A percentile compares a stretch with the other conserved stretches of the same genome.
phyloP scores from a whole-genome alignment of 64 coral and sea anemone genomes.

The Cladopsammia gracilis region DNA sequence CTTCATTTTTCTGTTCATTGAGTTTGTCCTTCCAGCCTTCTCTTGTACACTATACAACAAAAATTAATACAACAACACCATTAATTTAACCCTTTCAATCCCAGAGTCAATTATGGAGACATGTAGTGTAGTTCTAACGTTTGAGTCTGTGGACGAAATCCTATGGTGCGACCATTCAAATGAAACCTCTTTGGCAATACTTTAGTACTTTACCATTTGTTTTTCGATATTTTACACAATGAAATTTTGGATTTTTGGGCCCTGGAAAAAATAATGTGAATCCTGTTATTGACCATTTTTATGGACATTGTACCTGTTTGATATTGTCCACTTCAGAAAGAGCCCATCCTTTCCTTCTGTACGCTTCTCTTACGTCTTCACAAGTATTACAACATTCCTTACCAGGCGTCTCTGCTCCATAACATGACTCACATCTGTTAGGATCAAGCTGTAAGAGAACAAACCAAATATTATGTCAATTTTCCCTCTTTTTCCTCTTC shows the following conservation, averaged over 20 bases:
- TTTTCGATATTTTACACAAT: no score
- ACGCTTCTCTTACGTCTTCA: constrained; percentile 93
- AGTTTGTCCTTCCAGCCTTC: constrained; percentile 99
- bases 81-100: neutral
- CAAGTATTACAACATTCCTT: constrained; percentile 93
- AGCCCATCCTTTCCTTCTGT: constrained; percentile 98
- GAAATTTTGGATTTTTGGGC: no score
- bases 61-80: neutral
- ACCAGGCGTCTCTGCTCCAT: constrained; percentile 88
- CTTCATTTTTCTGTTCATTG: constrained; percentile 93
- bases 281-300: no score
- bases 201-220: no score
- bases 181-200: no score
- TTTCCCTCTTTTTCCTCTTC: no score
- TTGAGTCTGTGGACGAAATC: no score
- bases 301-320: constrained; percentile 73
- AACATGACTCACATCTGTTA: constrained; percentile 94
- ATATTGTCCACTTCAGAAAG: constrained; percentile 87
- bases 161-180: no score
- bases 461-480: neutral
- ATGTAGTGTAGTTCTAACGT: no score
- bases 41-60: constrained; percentile 72
- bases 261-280: no score
- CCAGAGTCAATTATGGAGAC: no score
- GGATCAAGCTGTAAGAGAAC: constrained; percentile 81